phyloP scores from a whole-genome alignment of 2,797 vertebrate genomes.

The Tiaroga cobitis region DNA sequence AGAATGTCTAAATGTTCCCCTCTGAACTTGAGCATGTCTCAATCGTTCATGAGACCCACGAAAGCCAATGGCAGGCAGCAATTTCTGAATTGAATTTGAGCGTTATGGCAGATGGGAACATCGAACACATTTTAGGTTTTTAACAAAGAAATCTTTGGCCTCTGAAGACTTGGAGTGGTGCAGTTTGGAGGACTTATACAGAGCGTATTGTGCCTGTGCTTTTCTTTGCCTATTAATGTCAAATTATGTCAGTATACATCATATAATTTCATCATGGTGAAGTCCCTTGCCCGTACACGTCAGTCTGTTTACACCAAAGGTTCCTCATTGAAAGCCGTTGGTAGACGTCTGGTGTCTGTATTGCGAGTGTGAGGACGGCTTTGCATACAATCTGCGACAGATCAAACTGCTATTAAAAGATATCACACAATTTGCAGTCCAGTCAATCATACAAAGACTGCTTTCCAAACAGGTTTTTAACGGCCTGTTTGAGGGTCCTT shows the following conservation, averaged over 20 bases:
- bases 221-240: neutral
- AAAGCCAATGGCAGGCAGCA: neutral
- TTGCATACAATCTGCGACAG: neutral
- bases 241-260: neutral
- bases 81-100: neutral
- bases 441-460: neutral
- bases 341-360: neutral
- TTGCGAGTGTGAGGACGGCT: neutral
- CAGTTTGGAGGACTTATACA: neutral
- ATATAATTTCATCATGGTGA: neutral
- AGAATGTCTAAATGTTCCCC: neutral
- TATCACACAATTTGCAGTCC: neutral
- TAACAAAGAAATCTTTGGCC: neutral
- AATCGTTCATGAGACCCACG: neutral
- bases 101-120: neutral
- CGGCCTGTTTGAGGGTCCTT: neutral
- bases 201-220: neutral
- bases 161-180: neutral
- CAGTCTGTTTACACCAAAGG: neutral
- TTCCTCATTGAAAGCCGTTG: neutral
- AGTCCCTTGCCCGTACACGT: neutral
- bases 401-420: neutral
- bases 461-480: neutral
- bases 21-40: neutral
- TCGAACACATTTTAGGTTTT: neutral